Evolutionary conservation across 2,888 invertebrate genomes (phyloP), one percentile per base, ranked within the genome.

Genomic region (Agrochola lota): DNA sequence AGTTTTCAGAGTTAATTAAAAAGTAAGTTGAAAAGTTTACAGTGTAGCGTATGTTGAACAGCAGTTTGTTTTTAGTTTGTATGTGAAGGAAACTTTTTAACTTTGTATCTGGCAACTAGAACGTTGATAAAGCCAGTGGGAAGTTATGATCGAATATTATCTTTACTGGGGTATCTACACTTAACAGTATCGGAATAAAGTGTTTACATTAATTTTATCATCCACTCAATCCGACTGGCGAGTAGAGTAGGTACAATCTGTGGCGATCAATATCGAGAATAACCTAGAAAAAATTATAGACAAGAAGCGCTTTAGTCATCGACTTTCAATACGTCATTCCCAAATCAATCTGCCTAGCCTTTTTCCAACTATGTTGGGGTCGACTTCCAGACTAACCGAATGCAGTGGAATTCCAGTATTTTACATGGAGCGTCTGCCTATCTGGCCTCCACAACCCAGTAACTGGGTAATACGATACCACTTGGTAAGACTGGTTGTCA

Each of bases 1-100:
- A 52, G 68, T 73, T 78, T 57, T 35, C 35, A 49, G 46, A 83
- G 67, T 86, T 84, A 79, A 86, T 84, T 84, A 78, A 76, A 85
- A 81, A 78, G 26, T 73, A 66, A 75, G 60, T 74, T 82, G 12
- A 12, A 68, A 64, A 66, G 64, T 79, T 73, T 26, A 64, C 46
- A 64, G 63, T 52, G 72, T 55, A 66, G 72, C 15, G 71, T 72
- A 70, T 71, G 74, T 57, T 71, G 35, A 68, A 72, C 63, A 46
- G 43, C n/a, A 60, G 62, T 84, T 60, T 26, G 49, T 80, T 68
- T 72, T 49, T 60, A 59, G 17, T 30, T 60, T 60, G 17, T 30
- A 60, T 52, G 57, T 20, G 26, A 26, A 55, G 15, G 52, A 30
- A 52, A 35, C 8, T 64, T 79, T 67, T 26, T 35, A 26, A 0